Conservation (phyloP, 2,888 invertebrate genomes). For the Euspilapteryx auroguttella region DNA sequence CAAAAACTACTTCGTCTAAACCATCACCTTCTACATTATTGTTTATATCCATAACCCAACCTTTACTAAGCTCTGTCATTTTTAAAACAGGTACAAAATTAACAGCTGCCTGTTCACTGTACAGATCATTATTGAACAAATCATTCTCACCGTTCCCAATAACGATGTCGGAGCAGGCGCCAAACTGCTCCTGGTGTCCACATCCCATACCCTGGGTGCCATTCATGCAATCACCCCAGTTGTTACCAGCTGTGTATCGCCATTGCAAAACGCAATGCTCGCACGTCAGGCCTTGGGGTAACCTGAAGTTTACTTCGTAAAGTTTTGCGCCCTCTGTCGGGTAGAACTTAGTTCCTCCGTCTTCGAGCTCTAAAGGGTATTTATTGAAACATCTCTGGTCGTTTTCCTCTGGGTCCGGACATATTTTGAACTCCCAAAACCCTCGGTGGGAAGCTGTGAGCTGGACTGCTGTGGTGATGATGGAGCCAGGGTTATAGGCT, state of each 20-base stretch:
- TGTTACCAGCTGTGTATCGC: constrained; percentile 83
- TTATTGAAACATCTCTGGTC: constrained; percentile 75
- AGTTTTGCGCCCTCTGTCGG: constrained; percentile 70
- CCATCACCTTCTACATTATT: no score
- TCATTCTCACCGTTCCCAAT: no score
- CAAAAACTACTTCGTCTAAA: no score
- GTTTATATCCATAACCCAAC: no score
- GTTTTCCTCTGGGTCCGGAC: constrained; percentile 69
- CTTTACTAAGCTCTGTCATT: no score
- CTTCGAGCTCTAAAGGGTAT: constrained; percentile 60
- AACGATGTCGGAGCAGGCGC: constrained; percentile 81
- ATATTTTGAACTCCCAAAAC: constrained; percentile 80
- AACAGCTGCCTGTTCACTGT: no score
- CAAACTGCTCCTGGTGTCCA: constrained; percentile 83
- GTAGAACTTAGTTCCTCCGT: constrained; percentile 63
- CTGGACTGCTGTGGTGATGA: constrained; percentile 71
- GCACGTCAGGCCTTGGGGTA: constrained; percentile 67
- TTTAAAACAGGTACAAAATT: no score
- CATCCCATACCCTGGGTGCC: constrained; percentile 78
- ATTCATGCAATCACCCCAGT: constrained; percentile 74
- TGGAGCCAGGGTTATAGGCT: constrained; percentile 65
- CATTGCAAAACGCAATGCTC: constrained; percentile 84
- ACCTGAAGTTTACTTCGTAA: constrained; percentile 67
- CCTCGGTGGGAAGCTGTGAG: constrained; percentile 83
- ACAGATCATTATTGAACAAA: no score